Evolutionary conservation across 2,888 invertebrate species (phyloP).

Genomic region (Oithona nana): DNA sequence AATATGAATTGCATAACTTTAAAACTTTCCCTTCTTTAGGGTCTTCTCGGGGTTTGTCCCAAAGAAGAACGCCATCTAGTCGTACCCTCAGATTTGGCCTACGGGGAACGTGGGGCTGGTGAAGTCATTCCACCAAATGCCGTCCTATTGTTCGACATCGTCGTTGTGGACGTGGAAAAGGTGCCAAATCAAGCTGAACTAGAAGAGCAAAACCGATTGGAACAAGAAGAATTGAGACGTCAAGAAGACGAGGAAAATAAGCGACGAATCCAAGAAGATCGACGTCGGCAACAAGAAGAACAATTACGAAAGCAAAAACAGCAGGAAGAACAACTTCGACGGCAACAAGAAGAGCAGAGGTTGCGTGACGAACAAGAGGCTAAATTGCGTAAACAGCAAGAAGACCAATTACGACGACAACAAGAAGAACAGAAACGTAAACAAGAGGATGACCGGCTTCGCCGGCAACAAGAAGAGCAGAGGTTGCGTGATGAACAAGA

Average conservation of each 20-base stretch:
- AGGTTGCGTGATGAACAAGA: neutral
- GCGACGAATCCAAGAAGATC: neutral
- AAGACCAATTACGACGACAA: neutral
- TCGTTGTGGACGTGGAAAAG: constrained; percentile 12
- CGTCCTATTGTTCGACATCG: constrained; percentile 15
- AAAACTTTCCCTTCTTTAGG: neutral
- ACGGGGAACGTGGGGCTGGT: constrained; percentile 16
- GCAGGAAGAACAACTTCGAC: neutral
- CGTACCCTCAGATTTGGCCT: constrained; percentile 12
- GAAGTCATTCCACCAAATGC: constrained; percentile 17
- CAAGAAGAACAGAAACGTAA: neutral
- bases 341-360: neutral
- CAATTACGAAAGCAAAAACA: neutral
- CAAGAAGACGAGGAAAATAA: neutral
- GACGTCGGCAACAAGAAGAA: neutral
- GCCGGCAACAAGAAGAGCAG: neutral
- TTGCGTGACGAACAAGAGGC: neutral
- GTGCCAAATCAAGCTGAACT: constrained; percentile 4
- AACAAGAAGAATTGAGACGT: too few species aligned
- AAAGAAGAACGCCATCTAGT: constrained; percentile 16
- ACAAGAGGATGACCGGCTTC: neutral
- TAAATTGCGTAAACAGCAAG: neutral
- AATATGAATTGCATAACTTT: neutral
- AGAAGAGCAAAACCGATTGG: neutral
- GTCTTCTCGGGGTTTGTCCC: constrained; percentile 12